These are phyloP conservation scores for Poecilia picta DNA, from an alignment of 2,797 vertebrate species.

Conservation along the genomic window DNA sequence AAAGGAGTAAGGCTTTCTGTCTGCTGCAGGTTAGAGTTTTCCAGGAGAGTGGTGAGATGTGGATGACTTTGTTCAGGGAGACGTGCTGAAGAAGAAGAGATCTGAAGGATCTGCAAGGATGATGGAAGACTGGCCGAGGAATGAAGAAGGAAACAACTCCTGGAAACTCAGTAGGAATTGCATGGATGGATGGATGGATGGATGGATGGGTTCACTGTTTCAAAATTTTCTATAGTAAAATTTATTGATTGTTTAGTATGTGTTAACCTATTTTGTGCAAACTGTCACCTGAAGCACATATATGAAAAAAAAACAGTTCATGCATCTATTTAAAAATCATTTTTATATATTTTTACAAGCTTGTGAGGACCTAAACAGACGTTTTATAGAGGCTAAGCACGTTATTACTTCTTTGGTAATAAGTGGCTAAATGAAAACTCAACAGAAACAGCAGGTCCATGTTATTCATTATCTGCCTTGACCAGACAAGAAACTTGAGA, in stretches of 20 bases:
- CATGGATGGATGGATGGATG: not conserved
- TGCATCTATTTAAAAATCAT: not conserved
- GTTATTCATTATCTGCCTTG: constrained; percentile 31
- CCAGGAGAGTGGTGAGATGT: not conserved
- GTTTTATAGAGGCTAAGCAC: not conserved
- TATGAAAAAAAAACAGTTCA: not conserved
- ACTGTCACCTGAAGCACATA: not conserved
- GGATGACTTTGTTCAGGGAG: not conserved
- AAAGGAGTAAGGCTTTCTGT: not conserved
- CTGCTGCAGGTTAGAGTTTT: not conserved
- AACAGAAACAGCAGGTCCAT: constrained; percentile 26
- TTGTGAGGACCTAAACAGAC: not conserved
- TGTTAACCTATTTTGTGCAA: not conserved
- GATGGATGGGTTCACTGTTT: too few species aligned
- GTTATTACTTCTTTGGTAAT: not conserved
- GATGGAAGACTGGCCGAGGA: not conserved
- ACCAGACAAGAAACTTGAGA: constrained; percentile 41
- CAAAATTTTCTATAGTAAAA: not conserved
- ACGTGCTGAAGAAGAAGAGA: not conserved
- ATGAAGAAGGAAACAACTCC: not conserved
- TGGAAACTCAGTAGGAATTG: not conserved
- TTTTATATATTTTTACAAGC: not conserved
- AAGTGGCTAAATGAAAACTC: not conserved
- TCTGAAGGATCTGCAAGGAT: constrained; percentile 1
- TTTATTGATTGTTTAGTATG: not conserved